A percentile compares a stretch with the other conserved stretches of the same genome.
phyloP scores from a whole-genome alignment of 1,140 invertebrate species.

The Calephelis virginiensis region DNA sequence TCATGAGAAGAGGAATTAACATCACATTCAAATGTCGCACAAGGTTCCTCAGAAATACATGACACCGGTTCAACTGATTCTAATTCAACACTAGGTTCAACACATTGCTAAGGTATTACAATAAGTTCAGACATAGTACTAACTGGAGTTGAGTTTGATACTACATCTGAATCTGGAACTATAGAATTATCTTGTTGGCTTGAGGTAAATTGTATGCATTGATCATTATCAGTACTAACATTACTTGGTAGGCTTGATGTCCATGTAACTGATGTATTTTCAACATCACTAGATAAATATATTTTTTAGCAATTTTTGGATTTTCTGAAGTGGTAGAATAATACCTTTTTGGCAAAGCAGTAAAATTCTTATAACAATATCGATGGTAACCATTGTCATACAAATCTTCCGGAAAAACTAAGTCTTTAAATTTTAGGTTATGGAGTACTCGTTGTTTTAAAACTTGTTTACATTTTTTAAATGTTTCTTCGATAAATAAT shows the following conservation, averaged over 20 bases:
- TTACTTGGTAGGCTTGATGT: not conserved
- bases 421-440: not conserved
- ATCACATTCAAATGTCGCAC: not conserved
- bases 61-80: conserved; percentile 1
- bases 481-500: not conserved
- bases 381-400: not conserved
- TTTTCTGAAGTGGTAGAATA: not conserved
- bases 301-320: not conserved
- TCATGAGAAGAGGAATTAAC: not conserved
- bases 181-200: not conserved
- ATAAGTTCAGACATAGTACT: not conserved
- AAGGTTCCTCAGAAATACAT: too few species aligned
- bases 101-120: not conserved
- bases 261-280: not conserved
- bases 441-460: not conserved
- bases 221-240: not conserved
- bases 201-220: not conserved
- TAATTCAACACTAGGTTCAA: not conserved
- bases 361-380: not conserved
- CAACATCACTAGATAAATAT: not conserved
- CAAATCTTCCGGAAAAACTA: not conserved
- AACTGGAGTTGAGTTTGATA: not conserved
- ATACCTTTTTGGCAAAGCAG: conserved; percentile 1
- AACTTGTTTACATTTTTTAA: not conserved
- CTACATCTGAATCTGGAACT: not conserved